A percentile compares a stretch with the other conserved stretches of the same genome.
Evolutionary conservation across 2,113 vertebrate genomes (phyloP).

Genomic region (Naja naja): DNA sequence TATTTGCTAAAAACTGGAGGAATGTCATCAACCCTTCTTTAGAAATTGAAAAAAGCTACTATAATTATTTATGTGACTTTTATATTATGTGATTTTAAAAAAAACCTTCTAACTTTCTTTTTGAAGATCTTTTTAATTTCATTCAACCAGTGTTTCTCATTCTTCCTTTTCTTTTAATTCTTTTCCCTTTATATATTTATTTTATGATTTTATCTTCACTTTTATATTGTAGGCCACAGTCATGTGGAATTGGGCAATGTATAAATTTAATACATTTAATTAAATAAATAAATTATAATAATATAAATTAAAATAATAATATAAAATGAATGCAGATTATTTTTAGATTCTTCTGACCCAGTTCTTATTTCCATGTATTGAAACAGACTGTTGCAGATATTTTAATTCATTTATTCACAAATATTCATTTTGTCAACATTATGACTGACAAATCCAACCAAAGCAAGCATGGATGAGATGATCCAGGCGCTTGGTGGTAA

Average conservation of each 20-base stretch:
- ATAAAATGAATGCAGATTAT: neutral
- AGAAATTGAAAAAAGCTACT: neutral
- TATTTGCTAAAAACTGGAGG: too few relatives aligned
- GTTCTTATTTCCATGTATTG: neutral
- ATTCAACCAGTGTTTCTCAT: neutral
- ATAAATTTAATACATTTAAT: neutral
- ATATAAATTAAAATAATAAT: neutral
- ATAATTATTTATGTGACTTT: neutral
- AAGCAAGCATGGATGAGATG: too few relatives aligned
- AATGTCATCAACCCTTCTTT: neutral
- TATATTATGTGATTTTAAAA: too few relatives aligned
- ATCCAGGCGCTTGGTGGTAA: too few relatives aligned
- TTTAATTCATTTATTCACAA: neutral
- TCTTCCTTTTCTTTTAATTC: neutral
- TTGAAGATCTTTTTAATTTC: neutral
- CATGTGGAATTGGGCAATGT: neutral
- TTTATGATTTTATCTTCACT: neutral
- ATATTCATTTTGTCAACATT: neutral
- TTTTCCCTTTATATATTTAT: neutral
- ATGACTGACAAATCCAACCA: too few relatives aligned
- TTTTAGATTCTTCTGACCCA: neutral
- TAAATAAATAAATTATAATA: neutral
- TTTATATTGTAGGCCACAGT: neutral
- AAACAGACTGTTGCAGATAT: neutral
- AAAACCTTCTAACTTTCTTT: neutral